A percentile compares a stretch with the other conserved stretches of the same genome.
phyloP scores from a whole-genome alignment of 2,888 invertebrate species.

The Taphrorychus bicolor region DNA sequence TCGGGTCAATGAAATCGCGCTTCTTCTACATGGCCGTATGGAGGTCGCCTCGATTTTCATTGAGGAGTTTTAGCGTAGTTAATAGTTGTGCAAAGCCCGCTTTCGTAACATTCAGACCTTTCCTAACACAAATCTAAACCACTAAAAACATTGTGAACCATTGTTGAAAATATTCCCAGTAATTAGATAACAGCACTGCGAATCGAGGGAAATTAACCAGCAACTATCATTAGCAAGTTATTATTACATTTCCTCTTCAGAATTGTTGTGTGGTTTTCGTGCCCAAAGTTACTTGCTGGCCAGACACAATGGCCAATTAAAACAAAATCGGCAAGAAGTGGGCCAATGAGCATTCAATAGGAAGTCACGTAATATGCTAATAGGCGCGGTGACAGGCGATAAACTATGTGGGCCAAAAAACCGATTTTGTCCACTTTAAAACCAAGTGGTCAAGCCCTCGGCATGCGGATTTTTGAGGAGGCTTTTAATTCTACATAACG shows the following conservation, averaged over 20 bases:
- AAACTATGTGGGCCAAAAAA: background rate
- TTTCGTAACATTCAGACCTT: background rate
- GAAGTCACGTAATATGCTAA: background rate
- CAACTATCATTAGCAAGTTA: background rate
- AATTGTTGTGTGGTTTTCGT: background rate
- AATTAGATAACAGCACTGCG: background rate
- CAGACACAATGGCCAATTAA: background rate
- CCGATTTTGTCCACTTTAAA: too few species aligned
- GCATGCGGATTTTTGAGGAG: too few species aligned
- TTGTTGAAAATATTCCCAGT: background rate
- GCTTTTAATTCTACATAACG: too few species aligned
- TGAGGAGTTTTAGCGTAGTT: background rate
- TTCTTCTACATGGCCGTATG: slow-evolving; percentile 6
- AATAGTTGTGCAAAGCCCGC: background rate
- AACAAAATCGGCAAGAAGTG: background rate
- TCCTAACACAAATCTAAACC: background rate
- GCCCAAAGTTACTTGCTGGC: background rate
- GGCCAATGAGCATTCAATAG: background rate
- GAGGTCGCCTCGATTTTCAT: slow-evolving; percentile 13
- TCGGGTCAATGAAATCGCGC: slow-evolving; percentile 29
- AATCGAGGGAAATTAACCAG: background rate
- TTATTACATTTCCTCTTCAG: too few species aligned
- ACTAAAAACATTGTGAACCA: background rate
- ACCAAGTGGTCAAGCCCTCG: too few species aligned
- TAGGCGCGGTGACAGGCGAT: background rate